A percentile compares a stretch with the other conserved stretches of the same genome.
Conservation (phyloP, 2,113 vertebrate species). For the Datnioides undecimradiatus region DNA sequence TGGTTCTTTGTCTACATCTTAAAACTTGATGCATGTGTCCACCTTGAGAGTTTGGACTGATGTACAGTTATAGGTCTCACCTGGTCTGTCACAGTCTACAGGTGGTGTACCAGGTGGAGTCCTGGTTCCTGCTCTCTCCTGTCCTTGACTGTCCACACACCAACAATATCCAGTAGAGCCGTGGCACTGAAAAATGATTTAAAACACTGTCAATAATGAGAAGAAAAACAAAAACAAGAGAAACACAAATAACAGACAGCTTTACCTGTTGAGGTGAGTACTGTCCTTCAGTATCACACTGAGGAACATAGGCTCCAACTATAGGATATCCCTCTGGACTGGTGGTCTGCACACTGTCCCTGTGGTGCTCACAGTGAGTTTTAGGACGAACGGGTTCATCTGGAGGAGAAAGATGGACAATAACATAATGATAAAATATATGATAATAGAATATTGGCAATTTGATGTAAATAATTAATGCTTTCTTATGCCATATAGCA, state of each 20-base stretch:
- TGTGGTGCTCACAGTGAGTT: constrained; percentile 84
- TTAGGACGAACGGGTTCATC: constrained; percentile 53
- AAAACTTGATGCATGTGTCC: no score
- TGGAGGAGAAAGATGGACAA: not conserved
- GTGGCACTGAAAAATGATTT: constrained; percentile 69
- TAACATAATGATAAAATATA: not conserved
- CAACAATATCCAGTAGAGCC: constrained; percentile 87
- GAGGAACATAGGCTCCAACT: constrained; percentile 79
- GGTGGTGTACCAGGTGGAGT: constrained; percentile 68
- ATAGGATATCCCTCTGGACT: constrained; percentile 43
- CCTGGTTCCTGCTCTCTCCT: constrained; percentile 85
- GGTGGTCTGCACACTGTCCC: constrained; percentile 55
- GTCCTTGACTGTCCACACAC: constrained; percentile 86
- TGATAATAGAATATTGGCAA: no score
- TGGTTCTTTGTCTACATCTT: no score
- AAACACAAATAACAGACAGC: no score
- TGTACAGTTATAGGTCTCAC: no score
- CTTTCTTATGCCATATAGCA: no score
- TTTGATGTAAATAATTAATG: no score
- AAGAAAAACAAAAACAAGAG: no score
- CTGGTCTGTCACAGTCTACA: constrained; percentile 70
- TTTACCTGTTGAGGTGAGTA: constrained; percentile 83
- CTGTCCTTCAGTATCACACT: constrained; percentile 86
- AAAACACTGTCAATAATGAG: no score
- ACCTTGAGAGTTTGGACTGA: no score